A percentile compares a stretch with the other conserved stretches of the same genome.
Evolutionary conservation across 2,888 invertebrate genomes (phyloP).

Genomic region (Escarpia spicata): DNA sequence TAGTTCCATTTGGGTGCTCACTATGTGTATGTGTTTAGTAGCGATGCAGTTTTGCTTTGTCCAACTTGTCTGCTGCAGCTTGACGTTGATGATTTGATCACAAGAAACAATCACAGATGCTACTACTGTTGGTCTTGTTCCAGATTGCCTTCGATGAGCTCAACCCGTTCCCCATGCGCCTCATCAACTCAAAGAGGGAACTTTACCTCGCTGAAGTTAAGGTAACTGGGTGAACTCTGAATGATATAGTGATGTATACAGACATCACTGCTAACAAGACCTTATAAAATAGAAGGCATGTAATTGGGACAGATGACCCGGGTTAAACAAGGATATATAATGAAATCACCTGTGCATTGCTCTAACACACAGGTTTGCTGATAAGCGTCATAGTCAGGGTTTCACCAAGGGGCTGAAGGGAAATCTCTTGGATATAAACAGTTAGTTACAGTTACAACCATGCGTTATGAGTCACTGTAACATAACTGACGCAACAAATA

Average conservation of each 20-base stretch:
- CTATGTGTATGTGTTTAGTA: not conserved
- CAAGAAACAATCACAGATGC: not conserved
- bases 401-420: no score
- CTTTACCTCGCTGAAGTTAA: constrained; percentile 56
- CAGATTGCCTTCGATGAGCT: constrained; percentile 63
- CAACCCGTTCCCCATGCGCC: constrained; percentile 62
- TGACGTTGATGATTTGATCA: not conserved
- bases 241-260: not conserved
- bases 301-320: not conserved
- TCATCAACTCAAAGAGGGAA: constrained; percentile 53
- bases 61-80: not conserved
- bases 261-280: not conserved
- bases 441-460: no score
- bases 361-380: not conserved
- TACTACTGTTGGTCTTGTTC: not conserved
- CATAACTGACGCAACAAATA: no score
- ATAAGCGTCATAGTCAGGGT: no score
- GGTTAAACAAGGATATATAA: not conserved
- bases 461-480: no score
- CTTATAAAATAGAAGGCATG: not conserved
- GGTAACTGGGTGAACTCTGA: constrained; percentile 44
- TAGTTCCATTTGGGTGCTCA: not conserved
- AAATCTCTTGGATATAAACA: no score
- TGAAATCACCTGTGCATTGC: not conserved
- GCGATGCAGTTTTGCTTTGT: not conserved